A percentile compares a stretch with the other conserved stretches of the same genome.
These are phyloP conservation scores for Hycleus phaleratus DNA, from an alignment of 1,140 invertebrate species.

Conservation along the genomic window DNA sequence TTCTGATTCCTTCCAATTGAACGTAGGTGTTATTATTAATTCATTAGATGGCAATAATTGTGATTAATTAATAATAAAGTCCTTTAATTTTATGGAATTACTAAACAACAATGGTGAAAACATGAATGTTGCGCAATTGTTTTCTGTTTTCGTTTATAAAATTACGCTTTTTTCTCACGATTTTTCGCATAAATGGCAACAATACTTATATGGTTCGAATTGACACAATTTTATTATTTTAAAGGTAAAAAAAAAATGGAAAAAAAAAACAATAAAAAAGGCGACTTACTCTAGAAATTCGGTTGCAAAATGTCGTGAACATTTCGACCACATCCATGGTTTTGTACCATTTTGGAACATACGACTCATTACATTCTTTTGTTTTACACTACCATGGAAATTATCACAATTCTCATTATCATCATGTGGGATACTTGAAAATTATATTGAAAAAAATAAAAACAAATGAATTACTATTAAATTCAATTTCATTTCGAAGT, in stretches of 20 bases:
- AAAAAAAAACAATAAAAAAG: neutral
- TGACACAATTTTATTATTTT: neutral
- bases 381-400: slow-evolving; percentile 43
- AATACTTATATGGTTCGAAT: no score
- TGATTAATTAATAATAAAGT: no score
- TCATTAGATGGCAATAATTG: no score
- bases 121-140: slow-evolving; percentile 5
- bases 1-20: no score
- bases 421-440: slow-evolving; percentile 83
- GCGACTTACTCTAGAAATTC: slow-evolving; percentile 82
- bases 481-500: no score
- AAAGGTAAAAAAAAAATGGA: neutral
- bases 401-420: slow-evolving; percentile 64
- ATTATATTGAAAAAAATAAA: neutral
- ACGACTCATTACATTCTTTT: slow-evolving; percentile 72
- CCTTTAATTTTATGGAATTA: no score
- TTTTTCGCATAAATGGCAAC: no score
- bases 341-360: slow-evolving; percentile 68
- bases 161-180: no score
- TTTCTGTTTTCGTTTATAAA: no score
- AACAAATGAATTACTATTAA: no score
- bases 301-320: slow-evolving; percentile 73
- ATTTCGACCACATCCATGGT: slow-evolving; percentile 87
- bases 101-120: neutral
- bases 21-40: no score